Base-by-base conservation (phyloP, 2,888 invertebrate species). In the Pardosa pseudoannulata region DNA sequence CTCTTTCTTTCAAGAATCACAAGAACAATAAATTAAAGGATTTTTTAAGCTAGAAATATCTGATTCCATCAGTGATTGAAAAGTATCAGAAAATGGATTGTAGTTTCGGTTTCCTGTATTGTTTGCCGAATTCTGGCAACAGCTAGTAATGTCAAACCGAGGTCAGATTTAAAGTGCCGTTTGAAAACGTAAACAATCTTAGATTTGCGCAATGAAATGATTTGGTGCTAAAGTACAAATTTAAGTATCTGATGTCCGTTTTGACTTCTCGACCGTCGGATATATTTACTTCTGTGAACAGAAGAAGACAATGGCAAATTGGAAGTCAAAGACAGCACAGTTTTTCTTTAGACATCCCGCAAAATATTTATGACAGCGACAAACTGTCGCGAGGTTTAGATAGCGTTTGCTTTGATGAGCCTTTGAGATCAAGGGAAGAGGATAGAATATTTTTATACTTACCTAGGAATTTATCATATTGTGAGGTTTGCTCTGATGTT, bases 401-500 rank as follows among this genome's bases (percentile, higher is more conserved):
- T 39, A 79, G 62, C 39, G 11, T 76, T 16, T 85, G 72, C 19
- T 75, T 39, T 50, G 80, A 79, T 1, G 64, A 79, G 56, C 86
- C 75, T 5, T n/a, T 87, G 9, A 70, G 76, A 71, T 50, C 56
- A 19, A 75, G 83, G 65, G 88, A 88, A 11, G 83, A 83, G 27
- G 79, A 88, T 39, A 41, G 88, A 39, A 67, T 81, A 46, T 85
- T 82, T 76, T 82, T 88, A 36, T 88, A 85, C 23, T 72, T 88
- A 28, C 88, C 88, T 11, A 64, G 88, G 32, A 88, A 88, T 83
- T 67, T 88, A 39, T 88, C 88, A n/a, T 88, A 85, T 23, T 88
- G 88, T 67, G 82, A 88, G 76, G 78, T 88, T 72, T 88, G 88
- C 31, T 76, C 83, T n/a, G 88, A 88, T 79, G 88, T 88, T 3